Conservation (phyloP, 2,113 vertebrate species). For the Xiphias gladius region DNA sequence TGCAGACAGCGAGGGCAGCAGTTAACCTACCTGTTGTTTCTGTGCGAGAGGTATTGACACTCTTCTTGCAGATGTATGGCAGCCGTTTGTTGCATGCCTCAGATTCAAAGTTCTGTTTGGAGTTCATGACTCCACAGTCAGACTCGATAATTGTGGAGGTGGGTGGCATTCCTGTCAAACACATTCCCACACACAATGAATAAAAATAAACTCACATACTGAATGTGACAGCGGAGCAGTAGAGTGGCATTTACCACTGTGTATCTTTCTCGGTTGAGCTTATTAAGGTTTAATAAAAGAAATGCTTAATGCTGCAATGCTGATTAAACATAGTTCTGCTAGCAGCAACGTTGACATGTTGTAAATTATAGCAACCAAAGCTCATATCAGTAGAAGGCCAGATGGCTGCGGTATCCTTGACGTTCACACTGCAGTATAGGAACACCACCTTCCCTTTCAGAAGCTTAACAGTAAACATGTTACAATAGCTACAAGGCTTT, state of each 20-base stretch:
- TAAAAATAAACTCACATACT: background rate
- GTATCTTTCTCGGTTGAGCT: background rate
- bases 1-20: background rate
- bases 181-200: constrained; percentile 36
- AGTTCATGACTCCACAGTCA: constrained; percentile 89
- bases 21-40: constrained; percentile 58
- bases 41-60: constrained; percentile 19
- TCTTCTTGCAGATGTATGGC: constrained; percentile 92
- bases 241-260: background rate
- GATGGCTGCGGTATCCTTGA: constrained; percentile 21
- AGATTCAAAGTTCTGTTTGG: constrained; percentile 83
- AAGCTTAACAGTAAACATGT: constrained; percentile 12
- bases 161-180: constrained; percentile 81
- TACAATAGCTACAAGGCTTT: constrained; percentile 35
- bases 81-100: constrained; percentile 85
- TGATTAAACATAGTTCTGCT: background rate
- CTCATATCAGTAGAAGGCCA: constrained; percentile 20
- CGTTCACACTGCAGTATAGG: background rate
- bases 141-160: constrained; percentile 75
- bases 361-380: constrained; percentile 24
- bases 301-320: background rate
- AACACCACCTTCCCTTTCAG: constrained; percentile 9
- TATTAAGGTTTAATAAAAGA: background rate
- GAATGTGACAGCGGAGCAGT: constrained; percentile 1
- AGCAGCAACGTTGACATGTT: background rate